Evolutionary conservation across 1,140 invertebrate genomes (phyloP), one percentile per base, ranked within the genome.

Genomic region (Ceratoteleas bidentatus): DNA sequence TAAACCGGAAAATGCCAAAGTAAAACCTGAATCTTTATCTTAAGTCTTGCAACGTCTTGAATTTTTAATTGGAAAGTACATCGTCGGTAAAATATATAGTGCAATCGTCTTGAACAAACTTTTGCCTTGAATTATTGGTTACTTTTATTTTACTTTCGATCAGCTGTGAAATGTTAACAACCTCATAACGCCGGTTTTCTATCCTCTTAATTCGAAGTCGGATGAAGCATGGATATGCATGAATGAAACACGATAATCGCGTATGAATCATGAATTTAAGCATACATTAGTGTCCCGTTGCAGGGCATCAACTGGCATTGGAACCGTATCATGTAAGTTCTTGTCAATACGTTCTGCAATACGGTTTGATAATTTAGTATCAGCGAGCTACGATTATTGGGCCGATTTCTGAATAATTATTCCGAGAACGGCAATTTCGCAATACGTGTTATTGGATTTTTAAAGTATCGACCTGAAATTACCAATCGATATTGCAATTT

Each of bases 251-350:
- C 65, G 38, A 49, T 36, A 24, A 36, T 13, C n/a, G 14, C 47
- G 16, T 32, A 24, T 47, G 33, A 47, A 14, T 47, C 40, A 56
- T 54, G 16, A 47, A 47, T 45, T 68, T 56, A 45, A 56, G 56
- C 52, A 45, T 68, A 6, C 40, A 56, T 54, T 47, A 47, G 16
- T 15, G 11, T 34, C 16, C 24, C n/a, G 36, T 45, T 52, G 3
- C 33, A 52, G 14, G 7, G 14, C 47, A 64, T 64, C 52, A 64
- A n/a, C 47, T 34, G 53, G 45, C 47, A 56, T 68, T 68, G 40
- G 53, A 68, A 68, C 24, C 64, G 53, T 68, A 45, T 34, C 64
- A 66, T 56, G 38, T 56, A 68, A 56, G 53, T 68, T 56, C 36
- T 38, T 56, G 38, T 54, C 64, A 54, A 56, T 57, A 56, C 38